These are phyloP conservation scores for Mionectes macconnelli DNA, from an alignment of 2,113 vertebrate genomes.

Conservation along the genomic window DNA sequence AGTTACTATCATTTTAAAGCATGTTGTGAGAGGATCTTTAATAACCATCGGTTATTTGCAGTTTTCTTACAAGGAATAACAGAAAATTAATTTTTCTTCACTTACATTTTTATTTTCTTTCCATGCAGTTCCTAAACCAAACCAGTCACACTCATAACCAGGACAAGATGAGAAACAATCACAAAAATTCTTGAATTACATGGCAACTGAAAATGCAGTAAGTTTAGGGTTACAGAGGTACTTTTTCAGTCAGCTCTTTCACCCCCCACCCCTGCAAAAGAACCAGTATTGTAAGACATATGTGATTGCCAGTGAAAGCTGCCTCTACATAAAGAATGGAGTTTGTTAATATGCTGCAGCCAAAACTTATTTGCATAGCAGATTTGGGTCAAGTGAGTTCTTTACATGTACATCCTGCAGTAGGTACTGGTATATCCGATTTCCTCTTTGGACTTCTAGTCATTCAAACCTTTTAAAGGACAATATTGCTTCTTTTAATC, in stretches of 20 bases:
- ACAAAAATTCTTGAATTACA: not conserved
- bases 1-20: not conserved
- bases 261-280: not conserved
- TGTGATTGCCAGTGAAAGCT: not conserved
- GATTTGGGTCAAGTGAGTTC: not conserved
- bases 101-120: not conserved
- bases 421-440: not conserved
- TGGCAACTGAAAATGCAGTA: not conserved
- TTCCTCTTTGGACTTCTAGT: not conserved
- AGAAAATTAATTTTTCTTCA: not conserved
- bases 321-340: not conserved
- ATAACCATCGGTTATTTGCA: not conserved
- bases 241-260: not conserved
- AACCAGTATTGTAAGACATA: not conserved
- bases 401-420: not conserved
- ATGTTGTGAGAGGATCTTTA: not conserved
- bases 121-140: not conserved
- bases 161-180: not conserved
- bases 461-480: not conserved
- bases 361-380: not conserved
- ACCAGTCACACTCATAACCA: not conserved
- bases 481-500: not conserved
- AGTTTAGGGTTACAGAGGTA: not conserved
- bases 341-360: not conserved
- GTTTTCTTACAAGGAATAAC: not conserved